A percentile compares a stretch with the other conserved stretches of the same genome.
Evolutionary conservation across 2,113 vertebrate genomes (phyloP).

Genomic region (Psophia crepitans): DNA sequence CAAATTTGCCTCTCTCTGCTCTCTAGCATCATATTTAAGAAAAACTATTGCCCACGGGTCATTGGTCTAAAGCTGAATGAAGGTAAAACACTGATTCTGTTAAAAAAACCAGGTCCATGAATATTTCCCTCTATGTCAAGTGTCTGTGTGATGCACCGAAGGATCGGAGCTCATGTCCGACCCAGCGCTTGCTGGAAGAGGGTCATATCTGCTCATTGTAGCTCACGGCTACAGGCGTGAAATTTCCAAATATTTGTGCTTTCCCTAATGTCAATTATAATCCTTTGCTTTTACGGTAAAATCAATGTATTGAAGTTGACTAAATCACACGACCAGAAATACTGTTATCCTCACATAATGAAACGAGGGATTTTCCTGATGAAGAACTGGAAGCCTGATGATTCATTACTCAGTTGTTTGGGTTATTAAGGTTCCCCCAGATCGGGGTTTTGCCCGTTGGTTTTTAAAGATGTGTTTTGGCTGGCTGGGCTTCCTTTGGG

Average conservation of each 20-base stretch:
- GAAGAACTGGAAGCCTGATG: not conserved
- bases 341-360: fast-evolving
- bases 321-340: not conserved
- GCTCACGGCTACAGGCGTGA: fast-evolving
- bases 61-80: not conserved
- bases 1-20: not conserved
- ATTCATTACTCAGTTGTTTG: not conserved
- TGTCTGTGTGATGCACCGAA: too few relatives aligned
- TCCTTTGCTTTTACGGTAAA: not conserved
- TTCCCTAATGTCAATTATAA: not conserved
- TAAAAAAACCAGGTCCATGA: not conserved
- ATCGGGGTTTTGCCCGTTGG: fast-evolving
- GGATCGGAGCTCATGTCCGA: not conserved
- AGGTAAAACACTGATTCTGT: not conserved
- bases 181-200: fast-evolving
- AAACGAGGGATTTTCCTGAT: not conserved
- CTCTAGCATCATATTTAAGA: not conserved
- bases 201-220: not conserved
- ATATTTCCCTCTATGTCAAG: not conserved
- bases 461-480: not conserved
- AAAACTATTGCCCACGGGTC: not conserved
- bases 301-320: fast-evolving
- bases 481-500: not conserved
- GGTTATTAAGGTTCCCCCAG: not conserved
- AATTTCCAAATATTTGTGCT: not conserved